Conservation (phyloP, 2,888 invertebrate species). For the Oligia fasciuncula region DNA sequence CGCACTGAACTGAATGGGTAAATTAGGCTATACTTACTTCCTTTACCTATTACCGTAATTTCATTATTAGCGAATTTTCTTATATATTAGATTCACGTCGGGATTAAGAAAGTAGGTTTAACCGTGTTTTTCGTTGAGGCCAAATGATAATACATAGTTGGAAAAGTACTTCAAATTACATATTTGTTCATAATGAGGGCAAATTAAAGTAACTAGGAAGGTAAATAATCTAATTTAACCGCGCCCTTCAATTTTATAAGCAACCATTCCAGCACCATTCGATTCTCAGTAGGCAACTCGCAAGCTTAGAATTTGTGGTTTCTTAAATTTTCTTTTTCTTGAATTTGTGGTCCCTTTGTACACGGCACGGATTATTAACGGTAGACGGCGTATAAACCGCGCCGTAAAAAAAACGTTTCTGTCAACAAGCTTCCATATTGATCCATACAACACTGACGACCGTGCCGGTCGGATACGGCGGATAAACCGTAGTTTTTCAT, state of each 20-base stretch:
- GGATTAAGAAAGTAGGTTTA: neutral
- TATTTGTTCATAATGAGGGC: neutral
- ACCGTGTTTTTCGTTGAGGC: neutral
- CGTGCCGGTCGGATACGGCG: too few species aligned
- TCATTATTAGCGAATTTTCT: neutral
- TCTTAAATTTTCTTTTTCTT: neutral
- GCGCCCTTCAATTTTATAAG: neutral
- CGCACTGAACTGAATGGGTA: neutral
- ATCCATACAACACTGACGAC: too few species aligned
- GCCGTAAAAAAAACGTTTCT: too few species aligned
- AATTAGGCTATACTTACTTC: neutral
- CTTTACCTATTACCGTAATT: neutral
- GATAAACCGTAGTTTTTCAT: too few species aligned
- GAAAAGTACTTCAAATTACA: neutral
- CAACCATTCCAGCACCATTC: neutral
- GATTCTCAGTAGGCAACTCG: neutral
- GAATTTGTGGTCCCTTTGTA: too few species aligned
- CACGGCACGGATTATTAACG: too few species aligned
- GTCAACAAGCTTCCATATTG: neutral
- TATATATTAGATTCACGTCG: neutral
- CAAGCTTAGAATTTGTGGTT: neutral
- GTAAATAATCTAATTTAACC: neutral
- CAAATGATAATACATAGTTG: neutral
- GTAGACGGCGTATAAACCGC: too few species aligned
- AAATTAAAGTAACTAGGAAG: slow-evolving; percentile 3